Conservation (phyloP, 2,113 vertebrate species). For the Lampris megalopsis region DNA sequence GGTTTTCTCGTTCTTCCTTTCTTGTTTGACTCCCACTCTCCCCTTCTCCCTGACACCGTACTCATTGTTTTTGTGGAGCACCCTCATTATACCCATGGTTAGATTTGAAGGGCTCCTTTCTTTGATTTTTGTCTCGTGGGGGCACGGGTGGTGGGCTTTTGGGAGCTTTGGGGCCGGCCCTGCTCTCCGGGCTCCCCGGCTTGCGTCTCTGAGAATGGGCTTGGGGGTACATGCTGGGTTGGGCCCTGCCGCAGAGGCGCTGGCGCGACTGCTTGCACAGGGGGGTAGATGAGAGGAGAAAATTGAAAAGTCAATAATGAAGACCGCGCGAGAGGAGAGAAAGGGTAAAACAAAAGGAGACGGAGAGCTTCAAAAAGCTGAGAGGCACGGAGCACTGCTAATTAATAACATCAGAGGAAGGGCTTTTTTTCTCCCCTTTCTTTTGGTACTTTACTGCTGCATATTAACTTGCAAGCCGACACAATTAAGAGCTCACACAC, state of each 20-base stretch:
- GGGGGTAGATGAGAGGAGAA: constrained; percentile 76
- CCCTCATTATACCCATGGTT: constrained; percentile 81
- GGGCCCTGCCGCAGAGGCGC: constrained; percentile 54
- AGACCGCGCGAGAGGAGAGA: constrained; percentile 51
- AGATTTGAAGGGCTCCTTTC: constrained; percentile 78
- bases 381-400: constrained; percentile 64
- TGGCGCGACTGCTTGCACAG: constrained; percentile 49
- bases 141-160: constrained; percentile 69
- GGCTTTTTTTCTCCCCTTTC: constrained; percentile 38
- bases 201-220: constrained; percentile 73
- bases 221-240: constrained; percentile 69
- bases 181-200: constrained; percentile 71
- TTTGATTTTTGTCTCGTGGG: constrained; percentile 80
- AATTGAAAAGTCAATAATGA: constrained; percentile 85
- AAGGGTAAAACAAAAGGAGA: constrained; percentile 71
- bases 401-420: constrained; percentile 76
- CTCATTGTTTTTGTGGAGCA: constrained; percentile 77
- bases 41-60: constrained; percentile 57
- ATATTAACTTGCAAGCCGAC: constrained; percentile 59
- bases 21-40: constrained; percentile 66
- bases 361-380: constrained; percentile 76
- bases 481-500: constrained; percentile 55
- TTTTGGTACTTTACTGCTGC: constrained; percentile 65
- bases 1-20: constrained; percentile 60
- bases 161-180: constrained; percentile 70